These are phyloP conservation scores for Erpobdella octoculata DNA, from an alignment of 2,888 invertebrate genomes.

Conservation along the genomic window DNA sequence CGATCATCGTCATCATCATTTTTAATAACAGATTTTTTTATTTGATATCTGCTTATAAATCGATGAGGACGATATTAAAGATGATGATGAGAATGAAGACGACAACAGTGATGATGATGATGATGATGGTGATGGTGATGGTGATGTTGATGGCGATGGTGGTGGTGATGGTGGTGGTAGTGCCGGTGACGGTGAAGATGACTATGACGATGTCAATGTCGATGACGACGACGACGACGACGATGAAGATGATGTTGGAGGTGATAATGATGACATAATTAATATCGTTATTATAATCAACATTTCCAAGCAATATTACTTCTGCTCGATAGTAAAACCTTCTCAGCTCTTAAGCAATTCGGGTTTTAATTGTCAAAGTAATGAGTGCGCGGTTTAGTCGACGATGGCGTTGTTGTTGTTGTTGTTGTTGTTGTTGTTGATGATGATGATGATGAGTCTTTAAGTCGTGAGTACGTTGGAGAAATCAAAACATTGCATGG, in stretches of 20 bases:
- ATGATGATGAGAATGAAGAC: not conserved
- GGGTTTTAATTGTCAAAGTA: too few relatives aligned
- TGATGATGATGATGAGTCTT: not conserved
- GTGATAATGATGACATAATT: not conserved
- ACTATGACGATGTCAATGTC: not conserved
- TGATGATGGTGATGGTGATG: not conserved
- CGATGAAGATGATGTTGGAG: not conserved
- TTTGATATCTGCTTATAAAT: not conserved
- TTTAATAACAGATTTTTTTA: too few relatives aligned
- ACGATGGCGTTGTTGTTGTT: too few relatives aligned
- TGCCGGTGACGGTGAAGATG: not conserved
- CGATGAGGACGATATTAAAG: not conserved
- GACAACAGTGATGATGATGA: not conserved
- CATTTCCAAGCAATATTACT: too few relatives aligned
- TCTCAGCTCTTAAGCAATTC: too few relatives aligned
- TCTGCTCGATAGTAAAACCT: too few relatives aligned
- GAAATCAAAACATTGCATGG: too few relatives aligned
- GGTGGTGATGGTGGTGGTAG: not conserved
- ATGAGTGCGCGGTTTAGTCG: too few relatives aligned
- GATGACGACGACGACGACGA: not conserved
- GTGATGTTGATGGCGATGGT: not conserved
- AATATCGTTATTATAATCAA: not conserved
- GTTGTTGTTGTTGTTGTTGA: not conserved
- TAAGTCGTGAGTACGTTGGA: too few relatives aligned
- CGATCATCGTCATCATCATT: too few relatives aligned